Evolutionary conservation across 2,797 vertebrate genomes (phyloP), one percentile per base, ranked within the genome.

Genomic region (Periophthalmus magnuspinnatus): DNA sequence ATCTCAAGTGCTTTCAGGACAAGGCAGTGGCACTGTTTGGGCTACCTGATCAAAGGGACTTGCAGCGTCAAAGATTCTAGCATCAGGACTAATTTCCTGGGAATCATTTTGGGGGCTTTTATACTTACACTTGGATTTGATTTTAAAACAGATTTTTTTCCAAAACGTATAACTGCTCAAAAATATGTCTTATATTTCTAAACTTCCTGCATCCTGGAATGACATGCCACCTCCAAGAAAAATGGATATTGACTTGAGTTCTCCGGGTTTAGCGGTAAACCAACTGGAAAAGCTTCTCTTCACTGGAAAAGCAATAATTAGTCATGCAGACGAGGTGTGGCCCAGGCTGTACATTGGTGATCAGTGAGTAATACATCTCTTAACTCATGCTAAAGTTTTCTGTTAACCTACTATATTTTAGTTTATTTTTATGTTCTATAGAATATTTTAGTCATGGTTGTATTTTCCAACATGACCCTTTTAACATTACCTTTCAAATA

Each of bases 281-380:
- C 95, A 96, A 79, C 67, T 98, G 66, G 96, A 98, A 79, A 88
- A 91, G 73, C 89, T 98, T 22, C 87, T 98, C 16, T 95, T 94
- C 75, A 95, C 95, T 0, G 96, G 95, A 1, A 98, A 95, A 88
- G 91, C 90, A 0, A 94, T 94, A 82, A 92, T 92, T 74, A 95
- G 94, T 71, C 95, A 96, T 4, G 96, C 94, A 0, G 95, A 98
- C 1, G 95, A 98, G 85, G 96, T 99, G 72, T 98, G 95, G 95
- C 95, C 95, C 0, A 92, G 92, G 72, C 94, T 98, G 83, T 98
- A 96, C 88, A 93, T 98, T 19, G 96, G 97, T 28, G 95, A 98
- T 87, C 95, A 96, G 96, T 98, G 88, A 74, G 95, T 94, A 80
- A 33, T 21, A 56, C 1, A 33, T 7, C 24, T 6, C 16, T 47